Percentiles rank a stretch among this genome's conserved stretches.
Evolutionary conservation across 2,113 vertebrate genomes (phyloP).

Genomic region (Colossoma macropomum): DNA sequence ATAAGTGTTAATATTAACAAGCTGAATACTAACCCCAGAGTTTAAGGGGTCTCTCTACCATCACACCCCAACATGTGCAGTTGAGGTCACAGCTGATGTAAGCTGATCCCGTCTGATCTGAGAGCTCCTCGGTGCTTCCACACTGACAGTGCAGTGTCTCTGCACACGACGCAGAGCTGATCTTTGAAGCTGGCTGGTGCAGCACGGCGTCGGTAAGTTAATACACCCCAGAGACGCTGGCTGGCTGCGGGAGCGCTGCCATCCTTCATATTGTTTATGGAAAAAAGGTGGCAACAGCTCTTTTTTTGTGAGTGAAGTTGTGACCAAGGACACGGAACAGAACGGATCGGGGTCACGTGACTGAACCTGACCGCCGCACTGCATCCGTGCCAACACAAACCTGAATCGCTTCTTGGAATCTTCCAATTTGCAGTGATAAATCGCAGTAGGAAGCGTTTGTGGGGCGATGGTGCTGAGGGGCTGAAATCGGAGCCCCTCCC

Average conservation of each 20-base stretch:
- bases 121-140: background rate
- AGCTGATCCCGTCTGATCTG: background rate
- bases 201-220: slow-evolving; percentile 64
- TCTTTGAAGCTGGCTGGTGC: slow-evolving; percentile 53
- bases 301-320: slow-evolving; percentile 46
- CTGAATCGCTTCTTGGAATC: slow-evolving; percentile 70
- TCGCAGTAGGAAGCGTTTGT: slow-evolving; percentile 70
- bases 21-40: too few relatives aligned
- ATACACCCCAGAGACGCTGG: slow-evolving; percentile 64
- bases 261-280: slow-evolving; percentile 60
- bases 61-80: background rate
- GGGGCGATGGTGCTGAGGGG: slow-evolving; percentile 69
- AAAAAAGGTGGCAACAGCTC: slow-evolving; percentile 41
- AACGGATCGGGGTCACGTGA: slow-evolving; percentile 37
- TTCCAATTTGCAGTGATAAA: slow-evolving; percentile 73
- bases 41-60: background rate
- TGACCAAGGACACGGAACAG: slow-evolving; percentile 43
- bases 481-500: slow-evolving; percentile 70
- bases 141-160: slow-evolving; percentile 58
- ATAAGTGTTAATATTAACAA: too few relatives aligned
- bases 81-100: background rate
- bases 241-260: slow-evolving; percentile 63
- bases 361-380: slow-evolving; percentile 29
- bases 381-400: slow-evolving; percentile 63
- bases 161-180: slow-evolving; percentile 53